Percentiles rank a stretch among this genome's conserved stretches.
phyloP scores from a whole-genome alignment of 1,140 invertebrate species.

The Saccostrea cuccullata region DNA sequence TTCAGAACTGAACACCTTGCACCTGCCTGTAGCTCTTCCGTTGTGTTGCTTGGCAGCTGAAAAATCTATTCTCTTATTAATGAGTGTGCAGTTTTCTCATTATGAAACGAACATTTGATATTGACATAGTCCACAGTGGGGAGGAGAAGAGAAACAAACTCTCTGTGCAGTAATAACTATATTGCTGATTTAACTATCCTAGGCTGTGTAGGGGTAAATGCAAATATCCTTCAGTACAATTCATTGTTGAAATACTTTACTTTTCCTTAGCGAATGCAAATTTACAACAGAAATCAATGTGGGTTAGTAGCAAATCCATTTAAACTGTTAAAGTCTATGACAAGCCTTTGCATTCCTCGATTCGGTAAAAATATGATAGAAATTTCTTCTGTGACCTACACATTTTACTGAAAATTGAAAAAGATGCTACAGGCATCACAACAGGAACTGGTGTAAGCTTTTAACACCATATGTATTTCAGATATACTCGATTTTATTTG shows the following conservation, averaged over 20 bases:
- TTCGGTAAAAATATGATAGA: too few relatives aligned
- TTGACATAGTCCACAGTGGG: not conserved
- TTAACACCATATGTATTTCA: too few relatives aligned
- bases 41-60: conserved; percentile 9
- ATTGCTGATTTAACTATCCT: not conserved
- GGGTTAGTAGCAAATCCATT: too few relatives aligned
- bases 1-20: conserved; percentile 23
- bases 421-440: too few relatives aligned
- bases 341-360: too few relatives aligned
- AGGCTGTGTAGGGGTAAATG: not conserved
- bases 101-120: not conserved
- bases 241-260: not conserved
- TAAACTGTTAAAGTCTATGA: too few relatives aligned
- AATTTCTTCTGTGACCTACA: too few relatives aligned
- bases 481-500: too few relatives aligned
- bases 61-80: conserved; percentile 26
- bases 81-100: not conserved
- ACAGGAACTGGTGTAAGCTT: too few relatives aligned
- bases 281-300: not conserved
- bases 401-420: too few relatives aligned
- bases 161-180: not conserved
- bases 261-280: not conserved
- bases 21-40: conserved; percentile 2
- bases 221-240: not conserved
- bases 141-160: not conserved